Evolutionary conservation across 2,888 invertebrate species (phyloP).

Genomic region (Pseudanteris insignis): DNA sequence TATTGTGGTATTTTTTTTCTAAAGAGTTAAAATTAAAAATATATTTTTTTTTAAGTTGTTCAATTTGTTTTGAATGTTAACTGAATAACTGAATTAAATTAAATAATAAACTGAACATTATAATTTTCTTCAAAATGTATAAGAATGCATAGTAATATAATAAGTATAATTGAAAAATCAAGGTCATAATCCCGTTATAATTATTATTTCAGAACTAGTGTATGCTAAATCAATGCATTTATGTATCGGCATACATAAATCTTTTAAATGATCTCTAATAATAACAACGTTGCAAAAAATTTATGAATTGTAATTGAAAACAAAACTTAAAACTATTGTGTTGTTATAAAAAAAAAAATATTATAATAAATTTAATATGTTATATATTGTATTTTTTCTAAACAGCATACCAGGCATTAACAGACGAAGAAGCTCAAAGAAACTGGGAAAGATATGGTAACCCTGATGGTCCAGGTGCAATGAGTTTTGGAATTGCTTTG

Average conservation of each 20-base stretch:
- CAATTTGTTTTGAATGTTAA: not conserved
- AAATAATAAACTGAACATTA: no score
- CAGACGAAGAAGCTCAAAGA: constrained; percentile 94
- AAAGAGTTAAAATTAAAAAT: not conserved
- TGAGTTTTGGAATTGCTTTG: constrained; percentile 98
- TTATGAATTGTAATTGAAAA: no score
- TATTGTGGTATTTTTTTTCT: not conserved
- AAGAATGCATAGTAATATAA: no score
- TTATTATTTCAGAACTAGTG: not conserved
- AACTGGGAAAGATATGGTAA: constrained; percentile 99
- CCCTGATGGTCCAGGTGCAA: constrained; percentile 99
- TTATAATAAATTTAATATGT: no score
- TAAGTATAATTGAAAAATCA: no score
- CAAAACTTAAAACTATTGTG: no score
- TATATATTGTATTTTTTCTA: constrained; percentile 8
- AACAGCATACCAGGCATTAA: constrained; percentile 80
- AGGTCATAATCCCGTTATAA: not conserved
- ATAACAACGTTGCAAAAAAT: no score
- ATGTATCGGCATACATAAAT: not conserved
- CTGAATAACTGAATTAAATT: no score
- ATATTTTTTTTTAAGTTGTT: not conserved
- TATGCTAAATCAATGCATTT: no score
- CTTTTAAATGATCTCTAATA: not conserved
- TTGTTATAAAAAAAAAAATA: no score
- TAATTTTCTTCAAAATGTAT: no score